Evolutionary conservation across 2,113 vertebrate genomes (phyloP).

Genomic region (Sinocyclocheilus anophthalmus): DNA sequence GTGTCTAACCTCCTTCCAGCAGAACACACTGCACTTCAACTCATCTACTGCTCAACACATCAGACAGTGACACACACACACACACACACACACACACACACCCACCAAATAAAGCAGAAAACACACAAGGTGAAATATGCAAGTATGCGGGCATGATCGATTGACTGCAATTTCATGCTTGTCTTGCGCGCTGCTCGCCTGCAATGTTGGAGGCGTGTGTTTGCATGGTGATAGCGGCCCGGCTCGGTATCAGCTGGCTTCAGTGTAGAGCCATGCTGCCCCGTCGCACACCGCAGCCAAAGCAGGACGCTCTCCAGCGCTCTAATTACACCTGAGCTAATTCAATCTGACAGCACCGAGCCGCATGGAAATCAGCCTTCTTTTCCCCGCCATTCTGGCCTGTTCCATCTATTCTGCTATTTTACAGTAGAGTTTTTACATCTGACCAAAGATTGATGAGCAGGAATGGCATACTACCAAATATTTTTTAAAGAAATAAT

Average conservation of each 20-base stretch:
- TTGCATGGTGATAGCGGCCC: slow-evolving; percentile 58
- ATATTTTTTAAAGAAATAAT: neutral
- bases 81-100: slow-evolving; percentile 37
- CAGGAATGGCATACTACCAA: neutral
- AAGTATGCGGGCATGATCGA: slow-evolving; percentile 54
- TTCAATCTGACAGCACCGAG: slow-evolving; percentile 73
- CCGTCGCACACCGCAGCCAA: slow-evolving; percentile 64
- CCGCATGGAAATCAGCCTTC: slow-evolving; percentile 66
- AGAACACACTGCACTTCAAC: neutral
- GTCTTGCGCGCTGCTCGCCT: no score
- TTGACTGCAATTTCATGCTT: slow-evolving; percentile 58
- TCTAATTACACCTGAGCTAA: slow-evolving; percentile 72
- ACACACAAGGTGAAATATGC: slow-evolving; percentile 54
- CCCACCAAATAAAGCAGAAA: slow-evolving; percentile 24
- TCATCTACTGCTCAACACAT: slow-evolving; percentile 8
- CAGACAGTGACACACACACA: slow-evolving; percentile 4
- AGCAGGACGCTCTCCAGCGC: slow-evolving; percentile 58
- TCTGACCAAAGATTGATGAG: slow-evolving; percentile 12
- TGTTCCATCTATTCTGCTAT: neutral
- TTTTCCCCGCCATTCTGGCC: neutral
- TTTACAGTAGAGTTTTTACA: neutral
- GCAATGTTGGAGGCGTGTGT: slow-evolving; percentile 55
- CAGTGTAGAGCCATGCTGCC: slow-evolving; percentile 50
- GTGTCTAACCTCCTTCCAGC: neutral
- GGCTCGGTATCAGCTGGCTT: slow-evolving; percentile 63